Base-by-base conservation (phyloP, 1,140 invertebrate genomes). In the Polypedilum vanderplanki region DNA sequence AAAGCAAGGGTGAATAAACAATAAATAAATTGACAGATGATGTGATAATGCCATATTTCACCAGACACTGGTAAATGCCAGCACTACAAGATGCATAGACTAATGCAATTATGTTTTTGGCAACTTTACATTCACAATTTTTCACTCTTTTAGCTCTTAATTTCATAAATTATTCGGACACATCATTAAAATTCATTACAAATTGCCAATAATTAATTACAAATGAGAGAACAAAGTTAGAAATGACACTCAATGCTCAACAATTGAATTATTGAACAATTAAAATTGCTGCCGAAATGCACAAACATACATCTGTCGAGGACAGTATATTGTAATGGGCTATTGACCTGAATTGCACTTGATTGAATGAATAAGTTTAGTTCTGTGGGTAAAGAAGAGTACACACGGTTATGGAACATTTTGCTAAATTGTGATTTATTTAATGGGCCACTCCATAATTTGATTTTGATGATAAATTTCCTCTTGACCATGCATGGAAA, bases 371-470 rank as follows among this genome's bases (percentile, higher is more conserved):
- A 9, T 12, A 2, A 46, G 41, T 12, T 9, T 1, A 46, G 41
- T 12, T 9, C 9, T 15, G 15, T 46, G 41, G 15, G 41, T 2
- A 12, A 9, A 15, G 41, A 9, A 46, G 2, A 12, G 8, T 8
- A 12, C n/a, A n/a, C n/a, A n/a, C n/a, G n/a, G n/a, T n/a, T n/a
- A n/a, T n/a, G n/a, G n/a, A n/a, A n/a, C 41, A 9, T 46, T 46
- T 67, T 67, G 64, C 64, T 67, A 67, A 70, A 70, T 70, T 70
- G 65, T 70, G 65, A 70, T 70, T 70, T 70, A 70, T 70, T 70
- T 70, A 70, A 70, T 70, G 20, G 65, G 9, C 65, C 17, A n/a
- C 18, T 18, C 15, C 15, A 70, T 70, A 70, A 70, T 70, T 70
- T 17, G 65, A 70, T 20, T 70, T 70, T 70, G 10, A 70, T 70